These are phyloP conservation scores for Bibio marci DNA, from an alignment of 2,888 invertebrate species.

Conservation along the genomic window DNA sequence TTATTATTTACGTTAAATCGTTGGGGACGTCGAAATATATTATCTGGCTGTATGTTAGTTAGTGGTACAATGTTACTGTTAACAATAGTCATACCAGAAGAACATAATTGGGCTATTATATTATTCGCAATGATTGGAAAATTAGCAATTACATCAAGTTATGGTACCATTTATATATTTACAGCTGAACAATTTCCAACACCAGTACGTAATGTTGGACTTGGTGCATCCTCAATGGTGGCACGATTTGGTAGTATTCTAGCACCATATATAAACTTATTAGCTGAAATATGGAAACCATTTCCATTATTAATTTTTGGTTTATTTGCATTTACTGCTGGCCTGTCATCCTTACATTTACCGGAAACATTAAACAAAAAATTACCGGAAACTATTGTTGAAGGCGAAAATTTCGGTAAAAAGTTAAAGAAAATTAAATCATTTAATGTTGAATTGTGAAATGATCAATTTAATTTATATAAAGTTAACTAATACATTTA, in stretches of 20 bases:
- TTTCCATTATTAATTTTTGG: slow-evolving; percentile 29
- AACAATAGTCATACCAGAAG: slow-evolving; percentile 20
- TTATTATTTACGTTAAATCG: slow-evolving; percentile 39
- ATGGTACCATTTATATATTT: slow-evolving; percentile 40
- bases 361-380: slow-evolving; percentile 41
- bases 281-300: slow-evolving; percentile 33
- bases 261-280: slow-evolving; percentile 57
- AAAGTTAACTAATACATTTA: too few species aligned
- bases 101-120: slow-evolving; percentile 16
- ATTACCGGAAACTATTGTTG: slow-evolving; percentile 36
- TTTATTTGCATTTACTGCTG: slow-evolving; percentile 32
- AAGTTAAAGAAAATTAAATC: too few species aligned
- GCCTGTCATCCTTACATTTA: slow-evolving; percentile 33
- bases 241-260: slow-evolving; percentile 42
- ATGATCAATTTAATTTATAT: too few species aligned
- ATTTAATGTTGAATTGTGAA: too few species aligned
- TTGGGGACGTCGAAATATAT: slow-evolving; percentile 38
- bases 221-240: slow-evolving; percentile 42
- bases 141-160: slow-evolving; percentile 39
- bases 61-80: slow-evolving; percentile 28
- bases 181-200: slow-evolving; percentile 49
- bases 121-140: slow-evolving; percentile 40
- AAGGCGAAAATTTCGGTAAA: slow-evolving; percentile 34
- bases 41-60: slow-evolving; percentile 37
- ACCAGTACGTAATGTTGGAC: slow-evolving; percentile 36